Evolutionary conservation across 2,888 invertebrate genomes (phyloP).

Genomic region (Rhagium mordax): DNA sequence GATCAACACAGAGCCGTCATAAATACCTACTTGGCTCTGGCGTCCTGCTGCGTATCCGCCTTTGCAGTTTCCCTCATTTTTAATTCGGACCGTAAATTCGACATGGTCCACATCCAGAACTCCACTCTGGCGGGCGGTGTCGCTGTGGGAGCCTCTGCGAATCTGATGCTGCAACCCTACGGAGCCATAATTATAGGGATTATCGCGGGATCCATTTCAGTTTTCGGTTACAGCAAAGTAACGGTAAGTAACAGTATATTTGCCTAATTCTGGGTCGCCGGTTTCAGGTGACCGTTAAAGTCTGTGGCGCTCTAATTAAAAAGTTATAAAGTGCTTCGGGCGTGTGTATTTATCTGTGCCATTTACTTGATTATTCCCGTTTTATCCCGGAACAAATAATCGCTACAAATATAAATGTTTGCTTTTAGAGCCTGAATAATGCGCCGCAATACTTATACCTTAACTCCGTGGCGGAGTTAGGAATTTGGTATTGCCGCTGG

Average conservation of each 20-base stretch:
- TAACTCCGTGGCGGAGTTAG: no score
- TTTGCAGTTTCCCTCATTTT: constrained; percentile 88
- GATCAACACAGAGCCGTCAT: constrained; percentile 89
- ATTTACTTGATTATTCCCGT: no score
- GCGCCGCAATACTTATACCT: no score
- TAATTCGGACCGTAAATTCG: constrained; percentile 82
- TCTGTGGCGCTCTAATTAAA: background rate
- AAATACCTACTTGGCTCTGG: constrained; percentile 93
- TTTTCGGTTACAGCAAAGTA: constrained; percentile 84
- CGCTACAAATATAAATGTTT: no score
- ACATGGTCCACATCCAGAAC: constrained; percentile 96
- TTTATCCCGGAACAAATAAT: no score
- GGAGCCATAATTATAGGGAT: constrained; percentile 88
- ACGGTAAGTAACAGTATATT: constrained; percentile 73
- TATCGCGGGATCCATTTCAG: constrained; percentile 84
- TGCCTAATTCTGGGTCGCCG: background rate
- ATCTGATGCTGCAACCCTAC: constrained; percentile 87
- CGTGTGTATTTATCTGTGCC: background rate
- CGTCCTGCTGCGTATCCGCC: constrained; percentile 85
- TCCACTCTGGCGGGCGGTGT: constrained; percentile 95
- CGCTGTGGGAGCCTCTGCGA: constrained; percentile 88
- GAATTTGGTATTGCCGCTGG: no score
- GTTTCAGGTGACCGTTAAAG: background rate
- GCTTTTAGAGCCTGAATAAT: no score
- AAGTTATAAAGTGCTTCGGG: background rate